Evolutionary conservation across 2,888 invertebrate species (phyloP).

Genomic region (Xestia xanthographa): DNA sequence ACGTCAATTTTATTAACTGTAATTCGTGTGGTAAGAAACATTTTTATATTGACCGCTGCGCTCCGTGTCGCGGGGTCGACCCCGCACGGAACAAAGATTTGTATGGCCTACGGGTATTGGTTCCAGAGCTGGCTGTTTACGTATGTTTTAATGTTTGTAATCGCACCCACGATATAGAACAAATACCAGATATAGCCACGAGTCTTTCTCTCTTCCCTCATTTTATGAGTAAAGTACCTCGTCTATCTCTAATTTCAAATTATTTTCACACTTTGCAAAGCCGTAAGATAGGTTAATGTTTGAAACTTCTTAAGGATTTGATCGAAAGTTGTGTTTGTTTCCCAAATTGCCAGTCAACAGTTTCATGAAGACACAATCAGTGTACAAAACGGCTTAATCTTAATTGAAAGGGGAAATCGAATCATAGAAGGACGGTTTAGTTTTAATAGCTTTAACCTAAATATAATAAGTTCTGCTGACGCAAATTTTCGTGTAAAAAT

Average conservation of each 20-base stretch:
- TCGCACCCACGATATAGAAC: neutral
- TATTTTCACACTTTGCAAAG: neutral
- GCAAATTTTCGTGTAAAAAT: no score
- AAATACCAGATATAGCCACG: neutral
- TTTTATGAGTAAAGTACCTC: neutral
- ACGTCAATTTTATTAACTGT: conserved; percentile 40
- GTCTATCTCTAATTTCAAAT: neutral
- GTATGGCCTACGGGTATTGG: neutral
- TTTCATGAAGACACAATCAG: neutral
- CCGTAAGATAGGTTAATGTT: neutral
- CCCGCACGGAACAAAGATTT: neutral
- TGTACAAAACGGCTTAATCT: neutral
- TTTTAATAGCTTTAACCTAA: neutral
- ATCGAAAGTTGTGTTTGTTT: conserved; percentile 6
- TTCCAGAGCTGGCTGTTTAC: neutral
- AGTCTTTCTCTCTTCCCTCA: neutral
- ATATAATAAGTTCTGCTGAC: no score
- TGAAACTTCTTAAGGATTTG: neutral
- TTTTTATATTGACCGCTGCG: neutral
- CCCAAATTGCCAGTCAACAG: conserved; percentile 16
- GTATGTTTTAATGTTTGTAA: conserved; percentile 1
- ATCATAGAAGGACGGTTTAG: neutral
- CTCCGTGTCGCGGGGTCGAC: neutral
- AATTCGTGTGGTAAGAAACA: neutral
- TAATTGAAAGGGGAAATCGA: conserved; percentile 7